Evolutionary conservation across 2,113 vertebrate species (phyloP).

Genomic region (Halcyon senegalensis): DNA sequence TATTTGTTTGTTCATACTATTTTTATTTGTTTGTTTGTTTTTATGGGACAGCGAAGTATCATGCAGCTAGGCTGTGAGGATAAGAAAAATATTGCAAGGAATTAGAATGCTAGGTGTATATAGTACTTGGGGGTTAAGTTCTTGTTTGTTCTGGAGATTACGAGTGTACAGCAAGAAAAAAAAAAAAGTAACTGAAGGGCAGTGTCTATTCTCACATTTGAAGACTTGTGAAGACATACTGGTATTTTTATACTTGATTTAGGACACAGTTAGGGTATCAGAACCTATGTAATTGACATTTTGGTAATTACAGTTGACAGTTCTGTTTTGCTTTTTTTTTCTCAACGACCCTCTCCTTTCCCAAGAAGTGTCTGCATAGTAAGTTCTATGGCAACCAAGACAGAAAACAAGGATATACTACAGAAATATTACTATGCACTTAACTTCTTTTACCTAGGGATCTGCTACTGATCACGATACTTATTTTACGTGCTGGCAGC

Average conservation of each 20-base stretch:
- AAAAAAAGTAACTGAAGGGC: not conserved
- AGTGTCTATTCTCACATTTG: not conserved
- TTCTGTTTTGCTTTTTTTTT: not conserved
- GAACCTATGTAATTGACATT: no score
- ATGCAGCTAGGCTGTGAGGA: not conserved
- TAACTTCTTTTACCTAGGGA: not conserved
- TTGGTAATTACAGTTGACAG: no score
- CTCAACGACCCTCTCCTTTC: accelerated
- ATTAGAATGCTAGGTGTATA: not conserved
- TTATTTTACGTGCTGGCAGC: not conserved
- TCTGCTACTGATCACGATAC: not conserved
- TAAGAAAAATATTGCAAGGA: not conserved
- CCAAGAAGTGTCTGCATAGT: not conserved
- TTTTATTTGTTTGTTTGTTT: not conserved
- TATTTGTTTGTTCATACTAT: not conserved
- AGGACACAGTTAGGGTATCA: not conserved
- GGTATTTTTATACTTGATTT: not conserved
- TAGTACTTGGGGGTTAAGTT: not conserved
- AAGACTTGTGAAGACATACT: not conserved
- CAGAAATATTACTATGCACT: not conserved
- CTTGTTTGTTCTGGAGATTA: not conserved
- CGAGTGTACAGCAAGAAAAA: accelerated
- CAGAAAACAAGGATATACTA: not conserved
- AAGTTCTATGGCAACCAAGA: not conserved
- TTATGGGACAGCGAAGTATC: not conserved